Evolutionary conservation across 2,113 vertebrate genomes (phyloP).

Genomic region (Malurus elegans): DNA sequence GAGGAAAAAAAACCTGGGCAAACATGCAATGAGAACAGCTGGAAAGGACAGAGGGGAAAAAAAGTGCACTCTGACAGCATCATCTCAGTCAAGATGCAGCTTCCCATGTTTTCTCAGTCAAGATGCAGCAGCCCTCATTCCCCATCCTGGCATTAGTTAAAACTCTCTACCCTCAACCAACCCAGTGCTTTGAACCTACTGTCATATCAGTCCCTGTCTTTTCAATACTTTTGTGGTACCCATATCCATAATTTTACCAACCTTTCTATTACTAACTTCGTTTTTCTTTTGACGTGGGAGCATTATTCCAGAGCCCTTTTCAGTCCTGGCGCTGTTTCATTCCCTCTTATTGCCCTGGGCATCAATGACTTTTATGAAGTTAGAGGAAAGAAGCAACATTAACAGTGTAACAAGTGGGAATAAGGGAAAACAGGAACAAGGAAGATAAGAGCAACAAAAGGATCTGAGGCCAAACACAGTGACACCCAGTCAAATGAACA

Average conservation of each 20-base stretch:
- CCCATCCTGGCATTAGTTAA: not conserved
- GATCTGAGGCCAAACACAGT: not conserved
- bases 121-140: not conserved
- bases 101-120: not conserved
- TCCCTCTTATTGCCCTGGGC: not conserved
- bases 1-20: not conserved
- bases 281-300: not conserved
- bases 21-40: not conserved
- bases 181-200: not conserved
- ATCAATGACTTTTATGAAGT: not conserved
- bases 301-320: not conserved
- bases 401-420: not conserved
- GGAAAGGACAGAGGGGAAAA: not conserved
- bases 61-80: not conserved
- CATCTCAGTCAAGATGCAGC: not conserved
- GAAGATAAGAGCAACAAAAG: not conserved
- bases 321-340: not conserved
- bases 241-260: not conserved
- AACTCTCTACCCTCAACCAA: not conserved
- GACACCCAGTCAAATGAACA: not conserved
- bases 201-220: not conserved
- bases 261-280: not conserved
- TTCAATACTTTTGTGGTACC: not conserved
- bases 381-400: not conserved
- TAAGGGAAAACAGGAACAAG: not conserved